These are phyloP conservation scores for Coelopa pilipes DNA, from an alignment of 2,888 invertebrate species.

Conservation along the genomic window DNA sequence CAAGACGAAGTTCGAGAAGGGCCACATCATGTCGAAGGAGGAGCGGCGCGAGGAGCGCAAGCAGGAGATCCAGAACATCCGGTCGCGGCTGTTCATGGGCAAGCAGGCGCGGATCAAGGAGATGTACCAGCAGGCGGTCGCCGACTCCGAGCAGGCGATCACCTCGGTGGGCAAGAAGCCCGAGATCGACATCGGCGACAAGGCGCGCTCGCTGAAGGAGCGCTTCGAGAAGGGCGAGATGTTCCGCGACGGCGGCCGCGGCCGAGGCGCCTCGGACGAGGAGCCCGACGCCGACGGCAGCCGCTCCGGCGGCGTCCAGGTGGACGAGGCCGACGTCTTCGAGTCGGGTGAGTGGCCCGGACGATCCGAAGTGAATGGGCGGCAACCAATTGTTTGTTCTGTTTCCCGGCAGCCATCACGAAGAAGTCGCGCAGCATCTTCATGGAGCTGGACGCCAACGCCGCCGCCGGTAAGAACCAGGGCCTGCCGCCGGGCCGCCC, in stretches of 20 bases:
- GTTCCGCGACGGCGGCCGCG: slow-evolving; percentile 72
- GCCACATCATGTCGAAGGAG: slow-evolving; percentile 71
- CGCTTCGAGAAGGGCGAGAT: slow-evolving; percentile 84
- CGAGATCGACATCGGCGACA: slow-evolving; percentile 70
- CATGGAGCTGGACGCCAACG: slow-evolving; percentile 87
- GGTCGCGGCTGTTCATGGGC: slow-evolving; percentile 86
- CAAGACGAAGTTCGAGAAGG: slow-evolving; percentile 83
- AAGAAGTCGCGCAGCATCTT: slow-evolving; percentile 89
- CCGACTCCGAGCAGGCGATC: slow-evolving; percentile 75
- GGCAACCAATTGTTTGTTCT: neutral
- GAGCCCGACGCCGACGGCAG: slow-evolving; percentile 70
- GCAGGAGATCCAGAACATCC: slow-evolving; percentile 88
- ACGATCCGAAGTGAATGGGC: neutral
- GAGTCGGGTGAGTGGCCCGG: slow-evolving; percentile 74
- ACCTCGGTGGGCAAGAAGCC: slow-evolving; percentile 64
- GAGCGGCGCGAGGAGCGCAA: slow-evolving; percentile 83
- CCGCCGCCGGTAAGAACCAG: slow-evolving; percentile 59
- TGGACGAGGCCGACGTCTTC: slow-evolving; percentile 81
- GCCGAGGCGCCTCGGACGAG: slow-evolving; percentile 65
- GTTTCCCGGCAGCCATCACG: slow-evolving; percentile 74
- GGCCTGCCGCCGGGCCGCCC: slow-evolving; percentile 14
- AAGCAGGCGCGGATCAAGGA: slow-evolving; percentile 92
- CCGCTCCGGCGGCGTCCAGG: slow-evolving; percentile 54
- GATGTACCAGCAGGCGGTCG: slow-evolving; percentile 90
- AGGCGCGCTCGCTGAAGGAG: slow-evolving; percentile 77